Evolutionary conservation across 2,888 invertebrate species (phyloP), one percentile per base, ranked within the genome.

Genomic region (Drosophila tanythrix): DNA sequence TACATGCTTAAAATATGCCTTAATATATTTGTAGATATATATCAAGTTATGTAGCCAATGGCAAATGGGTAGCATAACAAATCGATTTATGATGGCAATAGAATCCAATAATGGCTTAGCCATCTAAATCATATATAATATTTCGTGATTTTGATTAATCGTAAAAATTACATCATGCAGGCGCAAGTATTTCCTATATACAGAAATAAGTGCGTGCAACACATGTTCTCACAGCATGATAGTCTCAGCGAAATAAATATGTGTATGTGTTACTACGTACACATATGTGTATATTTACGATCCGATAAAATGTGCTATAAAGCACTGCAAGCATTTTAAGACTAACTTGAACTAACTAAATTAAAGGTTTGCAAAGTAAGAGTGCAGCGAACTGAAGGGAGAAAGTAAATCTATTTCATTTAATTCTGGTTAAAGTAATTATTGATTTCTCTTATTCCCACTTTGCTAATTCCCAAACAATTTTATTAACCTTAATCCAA

Each of bases 281-380:
- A 5, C 5, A 11, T 5, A n/a, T n/a, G 2, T 40, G 4, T n/a
- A 40, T 10, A 21, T 3, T 0, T 10, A 0, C 7, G 2, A 13
- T 21, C 21, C 7, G 13, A 21, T 21, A 13, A 21, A 13, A 13
- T 1, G 43, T 43, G 21, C 1, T 13, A 4, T 10, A 40, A 3
- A 1, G 10, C n/a, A 1, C 40, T 40, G n/a, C n/a, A 40, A 10
- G 2, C n/a, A 40, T 21, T 21, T 43, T 21, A 0, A 21, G 21
- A 6, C 21, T 0, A 6, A 6, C 11, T 43, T 11, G 1, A 21
- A 11, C 43, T 0, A 43, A 0, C 11, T 43, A 21, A 6, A 2
- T 11, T 43, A 11, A 21, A 43, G 2, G 2, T 1, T 43, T 11
- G 15, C 25, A 25, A 25, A 25, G 4, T 2, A 7, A 15, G 2